Evolutionary conservation across 2,113 vertebrate genomes (phyloP).

Genomic region (Semnornis frantzii): DNA sequence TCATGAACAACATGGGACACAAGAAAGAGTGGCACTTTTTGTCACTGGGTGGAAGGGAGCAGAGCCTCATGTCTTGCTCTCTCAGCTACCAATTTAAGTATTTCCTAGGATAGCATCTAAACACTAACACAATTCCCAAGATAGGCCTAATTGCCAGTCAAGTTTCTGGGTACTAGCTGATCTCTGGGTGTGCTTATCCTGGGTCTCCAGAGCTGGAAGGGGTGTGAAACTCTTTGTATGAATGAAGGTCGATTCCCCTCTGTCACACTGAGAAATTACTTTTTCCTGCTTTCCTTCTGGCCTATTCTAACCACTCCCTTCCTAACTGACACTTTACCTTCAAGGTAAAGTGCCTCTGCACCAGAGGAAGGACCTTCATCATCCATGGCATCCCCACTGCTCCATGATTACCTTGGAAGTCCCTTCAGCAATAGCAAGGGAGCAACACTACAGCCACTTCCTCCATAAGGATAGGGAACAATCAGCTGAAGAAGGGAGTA

Average conservation of each 20-base stretch:
- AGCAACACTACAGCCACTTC: neutral
- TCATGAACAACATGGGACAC: neutral
- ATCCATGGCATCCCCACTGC: neutral
- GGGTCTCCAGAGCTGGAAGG: neutral
- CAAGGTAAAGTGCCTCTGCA: neutral
- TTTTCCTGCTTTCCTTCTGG: neutral
- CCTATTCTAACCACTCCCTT: neutral
- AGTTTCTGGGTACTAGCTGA: neutral
- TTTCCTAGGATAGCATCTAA: neutral
- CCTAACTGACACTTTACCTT: neutral
- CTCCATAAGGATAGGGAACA: neutral
- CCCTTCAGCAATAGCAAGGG: neutral
- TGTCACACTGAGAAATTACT: neutral
- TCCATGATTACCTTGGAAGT: neutral
- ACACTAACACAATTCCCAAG: neutral
- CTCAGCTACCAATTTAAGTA: neutral
- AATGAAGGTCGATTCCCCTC: neutral
- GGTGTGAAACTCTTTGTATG: neutral
- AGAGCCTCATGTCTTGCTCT: neutral
- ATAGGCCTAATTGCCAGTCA: neutral
- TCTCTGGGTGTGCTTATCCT: neutral
- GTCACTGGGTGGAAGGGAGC: neutral
- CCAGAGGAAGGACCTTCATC: neutral
- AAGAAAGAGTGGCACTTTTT: neutral
- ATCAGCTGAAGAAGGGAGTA: neutral